Evolutionary conservation across 2,113 vertebrate species (phyloP).

Genomic region (Percopsis transmontana): DNA sequence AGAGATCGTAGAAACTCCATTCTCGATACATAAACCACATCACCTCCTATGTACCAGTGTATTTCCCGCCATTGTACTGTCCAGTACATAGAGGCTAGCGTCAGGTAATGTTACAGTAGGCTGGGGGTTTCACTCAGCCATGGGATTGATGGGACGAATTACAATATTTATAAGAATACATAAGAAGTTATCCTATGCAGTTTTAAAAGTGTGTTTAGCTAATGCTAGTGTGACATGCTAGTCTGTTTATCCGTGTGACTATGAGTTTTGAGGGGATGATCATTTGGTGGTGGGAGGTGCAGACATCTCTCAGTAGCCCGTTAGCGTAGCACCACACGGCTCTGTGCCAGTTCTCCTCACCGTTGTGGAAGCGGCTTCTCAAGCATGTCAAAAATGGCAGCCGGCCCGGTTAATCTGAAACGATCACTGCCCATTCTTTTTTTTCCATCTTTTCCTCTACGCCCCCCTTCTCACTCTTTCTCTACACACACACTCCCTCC

Average conservation of each 20-base stretch:
- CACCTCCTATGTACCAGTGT: too few relatives aligned
- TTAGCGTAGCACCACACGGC: slow-evolving; percentile 63
- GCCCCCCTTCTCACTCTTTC: slow-evolving; percentile 36
- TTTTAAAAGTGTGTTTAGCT: slow-evolving; percentile 25
- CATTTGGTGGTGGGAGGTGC: slow-evolving; percentile 53
- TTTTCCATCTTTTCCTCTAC: slow-evolving; percentile 17
- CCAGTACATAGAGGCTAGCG: too few relatives aligned
- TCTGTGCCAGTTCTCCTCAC: slow-evolving; percentile 56
- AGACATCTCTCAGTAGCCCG: slow-evolving; percentile 59
- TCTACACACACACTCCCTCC: slow-evolving; percentile 34
- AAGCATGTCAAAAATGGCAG: slow-evolving; percentile 49
- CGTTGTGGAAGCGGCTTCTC: slow-evolving; percentile 56
- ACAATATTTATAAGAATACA: too few relatives aligned
- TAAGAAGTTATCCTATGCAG: too few relatives aligned
- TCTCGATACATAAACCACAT: too few relatives aligned
- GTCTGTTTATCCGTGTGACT: slow-evolving; percentile 47
- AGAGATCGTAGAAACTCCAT: too few relatives aligned
- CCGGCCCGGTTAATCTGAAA: slow-evolving; percentile 57
- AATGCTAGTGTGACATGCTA: slow-evolving; percentile 36
- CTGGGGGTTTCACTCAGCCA: too few relatives aligned
- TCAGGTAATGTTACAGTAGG: too few relatives aligned
- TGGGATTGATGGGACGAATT: too few relatives aligned
- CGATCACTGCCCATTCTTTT: slow-evolving; percentile 56
- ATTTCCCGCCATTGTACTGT: too few relatives aligned
- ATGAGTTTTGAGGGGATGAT: slow-evolving; percentile 34